Evolutionary conservation across 2,797 vertebrate species (phyloP), one percentile per base, ranked within the genome.

Genomic region (Anabacerthia variegaticeps): DNA sequence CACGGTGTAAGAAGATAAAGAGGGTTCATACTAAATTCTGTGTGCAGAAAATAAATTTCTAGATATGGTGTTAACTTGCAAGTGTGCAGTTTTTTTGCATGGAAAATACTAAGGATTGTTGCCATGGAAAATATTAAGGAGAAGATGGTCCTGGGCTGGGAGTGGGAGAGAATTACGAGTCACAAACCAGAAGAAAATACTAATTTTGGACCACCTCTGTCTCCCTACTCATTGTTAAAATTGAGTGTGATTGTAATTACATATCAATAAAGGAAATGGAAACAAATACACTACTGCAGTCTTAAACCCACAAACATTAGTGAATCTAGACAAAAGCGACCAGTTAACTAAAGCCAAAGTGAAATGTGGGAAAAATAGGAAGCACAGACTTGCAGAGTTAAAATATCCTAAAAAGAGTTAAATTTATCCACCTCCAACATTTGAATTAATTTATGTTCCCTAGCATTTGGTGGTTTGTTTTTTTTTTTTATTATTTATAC

Each of bases 401-500:
- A 91, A 76, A 9, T 7, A 59, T 30, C 18, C 22, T 66, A 84
- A 66, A 54, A 30, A 56, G 69, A 58, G 7, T 28, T 37, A 90
- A 49, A 0, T 7, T 16, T 19, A 52, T 26, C 9, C 4, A 56
- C 13, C 10, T 74, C 19, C 77, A 72, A 59, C 1, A 22, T 78
- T 68, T 61, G 17, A 1, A 0, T 46, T 44, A 22, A 32, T 5
- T 63, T 59, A 24, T 3, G 0, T 39, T 46, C 11, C 44, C 21
- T 46, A 22, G 44, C 21, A 14, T 44, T 39, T 39, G 37, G 37
- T 37, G 9, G 37, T 9, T 12, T 39, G 24, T 48, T 27, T 4
- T 5, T 37, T 37, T 37, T 14, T 23, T 26, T 41, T 32, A 37
- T 22, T 0, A 34, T 16, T 61, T 54, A 13, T 23, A 18, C 4